Base-by-base conservation (phyloP, 2,797 vertebrate genomes). In the Enteromius trimaculatus region DNA sequence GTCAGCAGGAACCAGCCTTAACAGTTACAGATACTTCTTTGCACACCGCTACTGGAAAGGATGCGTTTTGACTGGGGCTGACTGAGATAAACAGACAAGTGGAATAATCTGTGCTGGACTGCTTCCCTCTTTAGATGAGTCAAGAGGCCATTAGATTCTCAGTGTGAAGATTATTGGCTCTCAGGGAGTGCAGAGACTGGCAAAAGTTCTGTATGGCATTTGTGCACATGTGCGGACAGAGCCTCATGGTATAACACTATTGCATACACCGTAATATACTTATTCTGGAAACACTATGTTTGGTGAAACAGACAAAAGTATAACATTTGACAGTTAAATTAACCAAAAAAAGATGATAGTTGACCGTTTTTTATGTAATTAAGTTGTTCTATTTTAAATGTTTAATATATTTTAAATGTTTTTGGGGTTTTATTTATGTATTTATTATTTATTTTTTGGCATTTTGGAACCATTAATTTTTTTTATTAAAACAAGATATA, bases 61-160 rank as follows among this genome's bases (percentile, higher is more conserved):
- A 68, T 53, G 55, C 29, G 5, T 81, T 42, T 79, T 82, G 84
- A 75, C 80, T 58, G 68, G 37, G 29, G 2, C 39, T 66, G 76
- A 81, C 55, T 65, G 77, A 79, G 69, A 75, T 81, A 81, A 85
- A 84, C 68, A 81, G 78, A 81, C 13, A 17, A 79, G 51, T 64
- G 60, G 77, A 88, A 84, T 84, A 86, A 84, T 84, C 80, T 84
- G 37, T 81, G 55, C 71, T 88, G 84, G 87, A 86, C 78, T 81
- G 84, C 37, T 79, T 82, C 76, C 81, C 70, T 80, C 71, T 75
- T 58, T 81, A 64, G 70, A 86, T 88, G 82, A 86, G 79, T 86
- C 84, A 84, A 82, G 82, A 80, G 86, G 84, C 86, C 84, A 88
- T 84, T 86, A 84, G 84, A 72, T 80, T n/a, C 86, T 84, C 44